Conservation (phyloP, 2,113 vertebrate species). For the Limnothrissa miodon region DNA sequence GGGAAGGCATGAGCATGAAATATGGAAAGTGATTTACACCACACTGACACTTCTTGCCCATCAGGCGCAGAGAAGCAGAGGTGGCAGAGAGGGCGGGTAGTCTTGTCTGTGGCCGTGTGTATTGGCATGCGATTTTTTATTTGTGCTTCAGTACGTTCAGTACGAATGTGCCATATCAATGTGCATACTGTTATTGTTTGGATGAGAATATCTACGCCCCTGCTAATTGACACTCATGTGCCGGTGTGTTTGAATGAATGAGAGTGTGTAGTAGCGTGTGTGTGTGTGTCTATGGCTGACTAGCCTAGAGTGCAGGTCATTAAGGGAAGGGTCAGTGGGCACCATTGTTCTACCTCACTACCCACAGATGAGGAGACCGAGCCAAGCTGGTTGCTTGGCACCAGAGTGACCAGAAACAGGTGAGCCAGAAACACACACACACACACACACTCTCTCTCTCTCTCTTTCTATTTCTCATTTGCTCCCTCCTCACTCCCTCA, state of each 20-base stretch:
- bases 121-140: not conserved
- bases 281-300: not conserved
- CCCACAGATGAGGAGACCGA: constrained; percentile 18
- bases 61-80: constrained; percentile 1
- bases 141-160: too few relatives aligned
- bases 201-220: not conserved
- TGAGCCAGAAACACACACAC: constrained; percentile 17
- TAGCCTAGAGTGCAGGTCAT: constrained; percentile 32
- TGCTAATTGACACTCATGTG: not conserved
- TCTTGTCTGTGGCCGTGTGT: not conserved
- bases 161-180: too few relatives aligned
- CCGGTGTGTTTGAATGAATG: not conserved
- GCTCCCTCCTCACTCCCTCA: not conserved
- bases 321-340: constrained; percentile 10
- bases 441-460: not conserved
- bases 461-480: not conserved
- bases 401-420: constrained; percentile 10
- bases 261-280: not conserved
- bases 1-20: constrained; percentile 13
- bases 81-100: constrained; percentile 21
- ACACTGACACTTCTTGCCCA: constrained; percentile 23
- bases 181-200: too few relatives aligned
- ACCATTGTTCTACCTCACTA: constrained; percentile 27
- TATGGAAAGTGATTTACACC: constrained; percentile 28
- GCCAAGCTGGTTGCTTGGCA: constrained; percentile 33